These are phyloP conservation scores for Thymallus thymallus DNA, from an alignment of 2,113 vertebrate genomes.

Conservation along the genomic window DNA sequence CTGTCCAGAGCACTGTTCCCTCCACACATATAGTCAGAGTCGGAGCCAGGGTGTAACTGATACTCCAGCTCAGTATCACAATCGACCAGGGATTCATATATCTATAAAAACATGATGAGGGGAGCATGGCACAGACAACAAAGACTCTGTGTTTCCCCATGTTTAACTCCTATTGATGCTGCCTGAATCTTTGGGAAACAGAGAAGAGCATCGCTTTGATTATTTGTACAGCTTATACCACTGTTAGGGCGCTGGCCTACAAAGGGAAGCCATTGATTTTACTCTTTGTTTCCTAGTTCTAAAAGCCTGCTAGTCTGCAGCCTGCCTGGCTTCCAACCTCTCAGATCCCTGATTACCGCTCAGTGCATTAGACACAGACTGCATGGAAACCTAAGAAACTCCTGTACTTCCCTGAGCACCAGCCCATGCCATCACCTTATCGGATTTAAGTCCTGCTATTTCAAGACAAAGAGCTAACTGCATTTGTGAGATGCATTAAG, in stretches of 20 bases:
- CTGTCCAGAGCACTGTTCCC: no score
- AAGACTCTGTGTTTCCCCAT: neutral
- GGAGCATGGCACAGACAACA: no score
- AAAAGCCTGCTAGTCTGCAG: neutral
- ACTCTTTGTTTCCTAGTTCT: neutral
- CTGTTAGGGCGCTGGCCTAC: neutral
- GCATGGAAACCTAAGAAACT: no score
- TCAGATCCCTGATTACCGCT: no score
- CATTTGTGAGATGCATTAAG: no score
- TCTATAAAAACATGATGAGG: no score
- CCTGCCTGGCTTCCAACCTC: neutral
- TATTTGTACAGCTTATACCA: neutral
- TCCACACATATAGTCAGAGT: neutral
- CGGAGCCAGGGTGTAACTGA: neutral
- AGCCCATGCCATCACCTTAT: no score
- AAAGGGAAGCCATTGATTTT: neutral
- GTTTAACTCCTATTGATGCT: neutral
- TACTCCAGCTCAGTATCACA: neutral
- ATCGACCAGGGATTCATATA: no score
- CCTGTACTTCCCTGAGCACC: no score
- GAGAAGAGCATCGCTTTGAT: neutral
- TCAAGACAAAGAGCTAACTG: no score
- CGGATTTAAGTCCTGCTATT: no score
- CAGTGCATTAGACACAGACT: no score
- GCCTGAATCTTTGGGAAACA: neutral